These are phyloP conservation scores for Menidia beryllina DNA, from an alignment of 2,113 vertebrate species.

Conservation along the genomic window DNA sequence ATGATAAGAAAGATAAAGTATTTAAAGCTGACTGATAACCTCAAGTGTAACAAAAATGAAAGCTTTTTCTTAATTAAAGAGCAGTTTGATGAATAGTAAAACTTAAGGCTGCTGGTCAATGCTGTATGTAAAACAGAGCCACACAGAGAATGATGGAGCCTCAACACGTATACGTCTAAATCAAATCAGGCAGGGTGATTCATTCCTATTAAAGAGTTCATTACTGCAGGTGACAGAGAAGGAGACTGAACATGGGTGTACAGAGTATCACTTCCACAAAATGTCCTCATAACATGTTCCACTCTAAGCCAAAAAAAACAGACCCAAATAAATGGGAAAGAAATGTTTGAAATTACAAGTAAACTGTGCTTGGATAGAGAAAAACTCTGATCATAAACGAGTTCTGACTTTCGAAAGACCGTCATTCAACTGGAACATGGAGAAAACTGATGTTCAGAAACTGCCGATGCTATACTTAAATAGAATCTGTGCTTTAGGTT, in stretches of 20 bases:
- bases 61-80: background rate
- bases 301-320: background rate
- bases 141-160: constrained; percentile 2
- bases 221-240: constrained; percentile 38
- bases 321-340: background rate
- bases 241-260: constrained; percentile 2
- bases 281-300: background rate
- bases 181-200: constrained; percentile 40
- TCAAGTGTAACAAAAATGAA: no score
- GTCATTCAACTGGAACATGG: background rate
- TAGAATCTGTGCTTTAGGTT: background rate
- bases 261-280: background rate
- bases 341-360: no score
- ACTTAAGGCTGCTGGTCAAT: background rate
- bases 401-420: background rate
- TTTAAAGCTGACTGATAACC: no score
- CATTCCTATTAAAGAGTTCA: constrained; percentile 43
- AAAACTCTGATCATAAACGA: background rate
- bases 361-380: background rate
- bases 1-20: no score
- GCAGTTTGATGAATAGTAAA: background rate
- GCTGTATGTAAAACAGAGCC: background rate
- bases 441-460: background rate
- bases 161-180: constrained; percentile 28
- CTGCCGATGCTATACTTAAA: background rate